Percentiles rank a stretch among this genome's conserved stretches.
phyloP scores from a whole-genome alignment of 2,888 invertebrate species.

The Yponomeuta plumbellus region DNA sequence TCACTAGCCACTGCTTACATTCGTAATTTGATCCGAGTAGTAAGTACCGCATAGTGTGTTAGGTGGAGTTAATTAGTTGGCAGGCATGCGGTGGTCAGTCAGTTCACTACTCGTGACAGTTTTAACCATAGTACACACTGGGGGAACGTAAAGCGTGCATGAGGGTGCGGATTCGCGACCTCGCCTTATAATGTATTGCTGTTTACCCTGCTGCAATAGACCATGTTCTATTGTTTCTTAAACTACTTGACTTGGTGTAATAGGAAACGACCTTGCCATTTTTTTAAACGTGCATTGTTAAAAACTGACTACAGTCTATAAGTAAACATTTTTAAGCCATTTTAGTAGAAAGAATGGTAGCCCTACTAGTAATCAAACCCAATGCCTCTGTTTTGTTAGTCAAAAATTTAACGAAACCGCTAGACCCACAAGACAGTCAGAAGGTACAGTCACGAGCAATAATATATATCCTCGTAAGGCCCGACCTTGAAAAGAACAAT shows the following conservation, averaged over 20 bases:
- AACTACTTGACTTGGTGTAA: constrained; percentile 21
- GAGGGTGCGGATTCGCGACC: neutral
- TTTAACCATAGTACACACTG: neutral
- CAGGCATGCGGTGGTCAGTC: neutral
- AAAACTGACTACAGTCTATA: too few relatives aligned
- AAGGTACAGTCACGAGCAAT: too few relatives aligned
- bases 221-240: constrained; percentile 50
- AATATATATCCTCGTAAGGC: too few relatives aligned
- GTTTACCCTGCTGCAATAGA: constrained; percentile 55
- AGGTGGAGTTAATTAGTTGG: neutral
- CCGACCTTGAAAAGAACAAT: too few relatives aligned
- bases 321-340: too few relatives aligned
- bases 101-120: neutral
- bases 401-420: too few relatives aligned
- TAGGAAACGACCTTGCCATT: too few relatives aligned
- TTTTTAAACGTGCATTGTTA: too few relatives aligned
- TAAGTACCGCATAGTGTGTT: neutral
- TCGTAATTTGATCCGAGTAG: neutral
- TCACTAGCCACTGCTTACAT: neutral
- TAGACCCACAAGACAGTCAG: too few relatives aligned
- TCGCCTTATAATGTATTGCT: constrained; percentile 54
- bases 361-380: neutral
- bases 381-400: too few relatives aligned
- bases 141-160: too few relatives aligned
- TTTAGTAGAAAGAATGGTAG: too few relatives aligned